Percentiles rank a stretch among this genome's conserved stretches.
Conservation (phyloP, 2,888 invertebrate species). For the Muschampia plurimacula region DNA sequence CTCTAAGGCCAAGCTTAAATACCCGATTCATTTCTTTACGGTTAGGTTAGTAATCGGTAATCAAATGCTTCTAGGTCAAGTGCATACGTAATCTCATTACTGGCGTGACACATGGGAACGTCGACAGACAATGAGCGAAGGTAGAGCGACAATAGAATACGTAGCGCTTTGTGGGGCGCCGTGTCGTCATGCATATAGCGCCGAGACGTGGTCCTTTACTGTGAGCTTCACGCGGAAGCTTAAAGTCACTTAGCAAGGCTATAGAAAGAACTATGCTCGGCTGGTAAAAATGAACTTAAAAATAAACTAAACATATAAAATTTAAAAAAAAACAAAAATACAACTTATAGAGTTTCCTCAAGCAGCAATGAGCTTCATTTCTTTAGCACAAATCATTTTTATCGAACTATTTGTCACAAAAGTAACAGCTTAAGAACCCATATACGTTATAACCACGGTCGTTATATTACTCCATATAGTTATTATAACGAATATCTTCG, state of each 20-base stretch:
- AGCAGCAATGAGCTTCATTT: background rate
- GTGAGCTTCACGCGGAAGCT: no score
- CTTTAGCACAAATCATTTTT: background rate
- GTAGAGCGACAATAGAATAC: background rate
- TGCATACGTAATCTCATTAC: background rate
- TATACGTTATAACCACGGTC: conserved; percentile 24
- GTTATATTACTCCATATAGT: conserved; percentile 26
- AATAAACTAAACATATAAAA: no score
- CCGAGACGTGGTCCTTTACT: no score
- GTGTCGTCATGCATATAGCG: no score
- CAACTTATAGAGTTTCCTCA: background rate
- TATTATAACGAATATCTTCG: conserved; percentile 29
- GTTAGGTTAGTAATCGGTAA: background rate
- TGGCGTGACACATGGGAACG: background rate
- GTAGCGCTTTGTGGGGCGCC: no score
- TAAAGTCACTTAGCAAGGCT: no score
- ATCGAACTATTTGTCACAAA: conserved; percentile 2
- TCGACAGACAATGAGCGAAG: background rate
- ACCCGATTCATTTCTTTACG: background rate
- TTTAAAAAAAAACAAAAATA: background rate
- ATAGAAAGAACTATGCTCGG: no score
- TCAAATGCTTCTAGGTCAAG: conserved; percentile 2
- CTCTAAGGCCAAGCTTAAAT: background rate
- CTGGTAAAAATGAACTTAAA: no score
- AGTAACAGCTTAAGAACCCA: conserved; percentile 1